Base-by-base conservation (phyloP, 64 coral and sea anemone genomes). In the Montipora foliosa region DNA sequence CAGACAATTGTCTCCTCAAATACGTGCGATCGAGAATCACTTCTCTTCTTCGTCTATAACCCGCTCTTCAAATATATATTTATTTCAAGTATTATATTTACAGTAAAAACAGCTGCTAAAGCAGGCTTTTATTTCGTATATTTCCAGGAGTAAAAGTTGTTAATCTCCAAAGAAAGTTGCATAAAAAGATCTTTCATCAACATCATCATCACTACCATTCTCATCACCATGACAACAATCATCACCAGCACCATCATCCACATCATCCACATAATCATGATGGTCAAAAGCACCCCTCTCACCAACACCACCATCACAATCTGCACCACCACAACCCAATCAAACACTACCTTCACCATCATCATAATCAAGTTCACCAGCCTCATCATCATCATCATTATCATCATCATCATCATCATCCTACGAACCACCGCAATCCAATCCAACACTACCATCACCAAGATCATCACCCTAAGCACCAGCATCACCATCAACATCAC, bases 171-270 rank as follows among this genome's bases (percentile, higher is more conserved):
- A 72, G 12, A 86, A 71, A 86, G 82, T 45, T 86, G 5, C 64
- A 51, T 47, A n/a, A 71, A 22, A 86, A 86, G 66, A 86, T 86
- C 6, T 86, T 86, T 47, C 82, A 86, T 10, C 44, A 69, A 48
- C 29, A 67, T 14, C 50, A 81, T 6, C 53, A 81, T 25, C 79
- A 44, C 13, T 21, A 58, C 14, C 74, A 76, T 74, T 4, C 22
- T 74, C n/a, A 44, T 74, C 71, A 74, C 24, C 75, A 77, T 77
- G 44, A 47, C 15, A 6, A 10, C 9, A 49, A 60, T 20, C 45
- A 72, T n/a, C 82, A 72, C 48, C 44, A 84, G 2, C 37, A 84
- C 4, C 60, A 16, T 17, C 62, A 47, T 6, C 61, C 67, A 8
- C 60, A 67, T 45, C 37, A 72, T 67, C 61, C 8, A 29, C 81